Percentiles rank a stretch among this genome's conserved stretches.
These are phyloP conservation scores for Xenopus tropicalis DNA, from an alignment of 2,113 vertebrate genomes.

Conservation along the genomic window UCB_Xtro_10.0 CM004443.2:13670501-13671000, in stretches of 20 bases:
- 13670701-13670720: neutral
- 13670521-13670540: too few species aligned
- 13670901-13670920: slow-evolving; percentile 34
- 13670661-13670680: neutral
- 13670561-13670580: too few species aligned
- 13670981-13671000: neutral
- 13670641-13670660: too few species aligned
- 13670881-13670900: slow-evolving; percentile 33
- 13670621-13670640: too few species aligned
- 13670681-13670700: neutral
- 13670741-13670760: slow-evolving; percentile 3
- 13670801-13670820: slow-evolving; percentile 31
- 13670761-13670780: slow-evolving; percentile 22
- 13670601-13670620: too few species aligned
- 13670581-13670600: too few species aligned
- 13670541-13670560: too few species aligned
- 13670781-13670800: slow-evolving; percentile 41
- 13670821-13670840: slow-evolving; percentile 18
- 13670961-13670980: slow-evolving; percentile 7
- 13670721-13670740: slow-evolving; percentile 30
- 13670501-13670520: too few species aligned
- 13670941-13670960: slow-evolving; percentile 9
- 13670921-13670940: neutral
- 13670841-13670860: slow-evolving; percentile 29
- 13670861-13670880: slow-evolving; percentile 40